Evolutionary conservation across 2,888 invertebrate species (phyloP).

Genomic region (Pogonocherus hispidulus): DNA sequence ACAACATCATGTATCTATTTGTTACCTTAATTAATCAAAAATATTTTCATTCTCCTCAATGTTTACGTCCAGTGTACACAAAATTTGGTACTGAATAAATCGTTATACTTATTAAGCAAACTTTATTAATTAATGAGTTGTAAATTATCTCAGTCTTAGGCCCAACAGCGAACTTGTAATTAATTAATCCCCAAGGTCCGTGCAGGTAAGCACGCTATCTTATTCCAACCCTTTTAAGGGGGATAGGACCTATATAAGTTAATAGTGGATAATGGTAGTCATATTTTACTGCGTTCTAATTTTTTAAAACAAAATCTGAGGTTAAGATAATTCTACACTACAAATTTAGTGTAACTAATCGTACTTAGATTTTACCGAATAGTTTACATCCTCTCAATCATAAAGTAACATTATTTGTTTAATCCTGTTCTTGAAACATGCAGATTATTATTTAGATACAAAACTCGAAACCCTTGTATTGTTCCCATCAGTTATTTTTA

Average conservation of each 20-base stretch:
- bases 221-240: neutral
- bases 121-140: conserved; percentile 6
- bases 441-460: too few relatives aligned
- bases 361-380: too few relatives aligned
- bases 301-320: neutral
- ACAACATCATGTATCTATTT: too few relatives aligned
- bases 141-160: conserved; percentile 6
- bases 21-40: too few relatives aligned
- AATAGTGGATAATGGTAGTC: neutral
- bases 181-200: conserved; percentile 1
- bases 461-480: too few relatives aligned
- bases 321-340: too few relatives aligned
- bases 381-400: too few relatives aligned
- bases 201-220: neutral
- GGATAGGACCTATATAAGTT: neutral
- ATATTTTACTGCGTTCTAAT: neutral
- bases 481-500: too few relatives aligned
- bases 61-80: neutral
- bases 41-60: neutral
- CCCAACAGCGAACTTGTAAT: conserved; percentile 1
- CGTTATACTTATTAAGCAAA: neutral
- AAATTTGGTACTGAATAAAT: neutral
- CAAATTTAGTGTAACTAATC: too few relatives aligned
- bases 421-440: too few relatives aligned
- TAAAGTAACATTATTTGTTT: too few relatives aligned